Evolutionary conservation across 2,888 invertebrate species (phyloP).

Genomic region (Eupithecia abbreviata): DNA sequence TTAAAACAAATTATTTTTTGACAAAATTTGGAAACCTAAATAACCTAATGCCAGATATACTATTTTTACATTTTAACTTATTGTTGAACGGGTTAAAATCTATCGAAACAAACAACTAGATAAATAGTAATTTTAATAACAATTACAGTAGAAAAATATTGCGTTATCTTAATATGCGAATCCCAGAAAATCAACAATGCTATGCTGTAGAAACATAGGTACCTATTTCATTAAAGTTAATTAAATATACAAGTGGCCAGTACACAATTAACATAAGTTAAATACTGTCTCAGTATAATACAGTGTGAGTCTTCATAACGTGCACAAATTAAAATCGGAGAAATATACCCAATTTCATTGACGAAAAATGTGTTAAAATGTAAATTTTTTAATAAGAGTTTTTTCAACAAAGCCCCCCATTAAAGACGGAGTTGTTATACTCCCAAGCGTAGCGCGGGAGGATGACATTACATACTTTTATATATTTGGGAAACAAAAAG

Average conservation of each 20-base stretch:
- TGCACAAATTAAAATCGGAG: too few relatives aligned
- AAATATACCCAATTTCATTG: too few relatives aligned
- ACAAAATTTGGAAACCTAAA: conserved; percentile 12
- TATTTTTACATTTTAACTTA: conserved; percentile 34
- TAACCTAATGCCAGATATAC: conserved; percentile 3
- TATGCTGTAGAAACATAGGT: conserved; percentile 1
- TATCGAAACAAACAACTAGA: conserved; percentile 29
- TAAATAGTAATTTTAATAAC: conserved; percentile 31
- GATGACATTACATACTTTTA: too few relatives aligned
- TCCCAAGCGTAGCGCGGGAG: too few relatives aligned
- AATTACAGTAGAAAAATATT: conserved; percentile 45
- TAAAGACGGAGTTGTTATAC: too few relatives aligned
- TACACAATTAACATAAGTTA: conserved; percentile 33
- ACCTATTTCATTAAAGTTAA: conserved; percentile 2
- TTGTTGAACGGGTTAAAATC: conserved; percentile 28
- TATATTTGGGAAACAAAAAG: too few relatives aligned
- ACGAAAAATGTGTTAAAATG: too few relatives aligned
- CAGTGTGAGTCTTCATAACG: too few relatives aligned
- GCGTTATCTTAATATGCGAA: conserved; percentile 33
- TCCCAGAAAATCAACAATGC: conserved; percentile 26
- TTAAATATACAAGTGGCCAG: conserved; percentile 17
- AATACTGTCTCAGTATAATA: conserved; percentile 40
- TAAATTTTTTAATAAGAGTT: too few relatives aligned
- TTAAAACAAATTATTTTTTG: conserved; percentile 8
- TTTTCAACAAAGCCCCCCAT: too few relatives aligned